Evolutionary conservation across 2,113 vertebrate species (phyloP), one percentile per base, ranked within the genome.

Genomic region (Callithrix jacchus): DNA sequence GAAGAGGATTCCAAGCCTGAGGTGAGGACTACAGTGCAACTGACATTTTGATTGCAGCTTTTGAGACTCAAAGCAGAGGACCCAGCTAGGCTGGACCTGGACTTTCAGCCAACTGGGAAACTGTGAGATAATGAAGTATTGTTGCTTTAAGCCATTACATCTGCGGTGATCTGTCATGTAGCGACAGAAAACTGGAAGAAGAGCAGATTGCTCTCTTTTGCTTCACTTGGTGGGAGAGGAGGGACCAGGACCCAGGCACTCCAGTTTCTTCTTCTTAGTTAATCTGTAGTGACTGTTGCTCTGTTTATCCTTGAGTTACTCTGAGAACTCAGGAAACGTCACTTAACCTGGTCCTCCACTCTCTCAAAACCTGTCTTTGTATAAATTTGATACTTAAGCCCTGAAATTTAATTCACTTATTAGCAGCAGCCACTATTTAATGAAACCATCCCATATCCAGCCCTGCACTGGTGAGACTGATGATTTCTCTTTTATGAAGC

Each of bases 401-500:
- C 52, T 91, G n/a, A 93, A 79, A 40, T 64, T 82, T 79, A 95
- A 93, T 80, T 93, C 42, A 52, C 25, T 66, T 71, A 71, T 85
- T 82, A 73, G 54, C 42, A 87, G 68, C 32, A 70, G 47, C 32
- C 27, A 35, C 70, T 76, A 1, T 47, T 97, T 90, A 42, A 77
- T 58, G 52, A 93, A 64, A 71, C 49, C 42, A 42, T 10, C 13
- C 5, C 11, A 56, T 80, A 56, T 84, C 96, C 97, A 98, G 95
- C 94, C 96, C 97, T 97, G 30, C 27, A 96, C 94, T 97, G 94
- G 82, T 95, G 96, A 96, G 96, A 77, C 47, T 96, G 91, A 93
- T 97, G 96, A 97, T 97, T 98, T 98, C 89, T 97, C 94, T 96
- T 93, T 94, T 95, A 61, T 61, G 74, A 97, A 97, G 77, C 0